Base-by-base conservation (phyloP, 2,888 invertebrate species). In the Macrophya alboannulata region DNA sequence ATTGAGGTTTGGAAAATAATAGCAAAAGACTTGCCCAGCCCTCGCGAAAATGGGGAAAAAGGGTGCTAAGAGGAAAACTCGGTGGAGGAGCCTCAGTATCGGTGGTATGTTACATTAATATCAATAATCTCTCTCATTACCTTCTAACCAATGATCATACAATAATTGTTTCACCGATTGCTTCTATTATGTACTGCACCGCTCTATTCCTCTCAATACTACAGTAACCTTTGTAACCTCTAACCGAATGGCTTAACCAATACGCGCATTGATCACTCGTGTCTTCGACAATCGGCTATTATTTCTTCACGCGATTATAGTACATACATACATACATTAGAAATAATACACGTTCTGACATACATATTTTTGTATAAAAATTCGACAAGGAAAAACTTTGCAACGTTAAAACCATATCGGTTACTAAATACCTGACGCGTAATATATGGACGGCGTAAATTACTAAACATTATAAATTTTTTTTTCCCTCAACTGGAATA, bases 81-180 rank as follows among this genome's bases (percentile, higher is more conserved):
- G 95, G 93, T 96, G 96, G 96, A 95, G 95, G 93, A 94, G 95
- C 89, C 94, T 96, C 89, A 94, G 95, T 88, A 95, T 95, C 90
- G 95, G 94, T 89, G 94, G 95, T 95, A 91, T 94, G 94, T 93
- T 8, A n/a, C 21, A 43, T 37, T 62, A n/a, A 5, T 43, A 45
- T 21, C 17, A 43, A 21, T 43, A 17, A 72, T 21, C 72, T 9
- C 1, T 17, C 43, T 17, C 9, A n/a, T 25, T 21, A n/a, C n/a
- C 25, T 10, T 74, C 48, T 48, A 17, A 71, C 9, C 21, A 4
- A 59, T 59, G n/a, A 59, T 59, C n/a, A 1, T 21, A 12, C 15
- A 31, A 10, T 37, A 15, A 65, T 37, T 65, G 15, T 21, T 31
- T 43, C 45, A 45, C 21, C 74, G 25, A 74, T 74, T 25, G 25